A percentile compares a stretch with the other conserved stretches of the same genome.
phyloP scores from a whole-genome alignment of 2,888 invertebrate species.

The Caenorhabditis sp. region DNA sequence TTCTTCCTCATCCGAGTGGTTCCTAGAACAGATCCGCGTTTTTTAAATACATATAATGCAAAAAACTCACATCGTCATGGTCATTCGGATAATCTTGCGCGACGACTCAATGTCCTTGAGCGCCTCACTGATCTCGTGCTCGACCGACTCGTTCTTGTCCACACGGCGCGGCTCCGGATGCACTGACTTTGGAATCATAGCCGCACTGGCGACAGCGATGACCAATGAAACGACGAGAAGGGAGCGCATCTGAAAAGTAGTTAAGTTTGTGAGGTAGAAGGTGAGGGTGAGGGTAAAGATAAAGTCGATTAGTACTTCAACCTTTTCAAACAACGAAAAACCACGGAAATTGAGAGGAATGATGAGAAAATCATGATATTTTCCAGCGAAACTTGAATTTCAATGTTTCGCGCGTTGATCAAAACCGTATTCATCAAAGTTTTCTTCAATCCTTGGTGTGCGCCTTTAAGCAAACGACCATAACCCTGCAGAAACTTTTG shows the following conservation, averaged over 20 bases:
- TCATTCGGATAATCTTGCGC: slow-evolving; percentile 34
- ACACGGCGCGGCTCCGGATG: slow-evolving; percentile 36
- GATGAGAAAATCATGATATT: too few species aligned
- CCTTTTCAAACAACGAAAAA: too few species aligned
- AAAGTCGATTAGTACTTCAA: too few species aligned
- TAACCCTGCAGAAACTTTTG: too few species aligned
- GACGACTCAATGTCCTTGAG: slow-evolving; percentile 44
- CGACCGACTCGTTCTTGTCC: slow-evolving; percentile 36
- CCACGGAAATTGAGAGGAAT: too few species aligned
- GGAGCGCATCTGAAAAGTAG: slow-evolving; percentile 36
- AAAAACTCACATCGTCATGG: slow-evolving; percentile 20
- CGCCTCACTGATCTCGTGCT: slow-evolving; percentile 45
- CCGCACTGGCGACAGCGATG: not conserved
- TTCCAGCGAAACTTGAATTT: too few species aligned
- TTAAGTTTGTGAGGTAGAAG: too few species aligned
- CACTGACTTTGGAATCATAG: slow-evolving; percentile 22
- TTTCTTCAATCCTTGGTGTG: too few species aligned
- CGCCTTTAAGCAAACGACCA: too few species aligned
- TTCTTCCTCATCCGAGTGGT: slow-evolving; percentile 21
- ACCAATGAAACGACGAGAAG: slow-evolving; percentile 10
- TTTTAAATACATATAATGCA: not conserved
- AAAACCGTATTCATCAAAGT: too few species aligned
- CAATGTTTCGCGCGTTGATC: too few species aligned
- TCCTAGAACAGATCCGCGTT: slow-evolving; percentile 14
- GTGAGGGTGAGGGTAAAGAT: too few species aligned